Evolutionary conservation across 2,888 invertebrate genomes (phyloP).

Genomic region (Dione vanillae): DNA sequence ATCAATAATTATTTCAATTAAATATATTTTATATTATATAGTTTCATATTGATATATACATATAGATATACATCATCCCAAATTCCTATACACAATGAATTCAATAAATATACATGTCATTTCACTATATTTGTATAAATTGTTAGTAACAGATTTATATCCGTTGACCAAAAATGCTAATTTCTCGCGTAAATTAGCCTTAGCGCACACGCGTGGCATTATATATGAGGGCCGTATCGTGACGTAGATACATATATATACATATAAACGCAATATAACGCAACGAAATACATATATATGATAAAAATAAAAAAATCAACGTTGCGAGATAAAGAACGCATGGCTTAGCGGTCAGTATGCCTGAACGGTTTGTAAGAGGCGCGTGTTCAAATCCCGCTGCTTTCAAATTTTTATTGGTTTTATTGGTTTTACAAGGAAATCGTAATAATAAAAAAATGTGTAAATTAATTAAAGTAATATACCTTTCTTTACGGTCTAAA

Average conservation of each 20-base stretch:
- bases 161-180: constrained; percentile 35
- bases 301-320: too few relatives aligned
- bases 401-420: too few relatives aligned
- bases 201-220: constrained; percentile 27
- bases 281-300: too few relatives aligned
- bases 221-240: constrained; percentile 28
- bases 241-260: constrained; percentile 33
- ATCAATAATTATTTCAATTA: too few relatives aligned
- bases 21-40: not conserved
- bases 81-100: not conserved
- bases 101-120: constrained; percentile 3
- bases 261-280: constrained; percentile 32
- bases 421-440: too few relatives aligned
- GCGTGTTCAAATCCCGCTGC: too few relatives aligned
- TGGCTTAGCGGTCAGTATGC: too few relatives aligned
- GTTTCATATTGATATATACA: not conserved
- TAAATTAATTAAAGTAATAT: too few relatives aligned
- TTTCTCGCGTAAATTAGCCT: constrained; percentile 32
- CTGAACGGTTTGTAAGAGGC: too few relatives aligned
- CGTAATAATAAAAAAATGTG: too few relatives aligned
- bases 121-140: constrained; percentile 14
- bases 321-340: too few relatives aligned
- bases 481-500: too few relatives aligned
- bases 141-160: constrained; percentile 21
- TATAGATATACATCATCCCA: not conserved